Evolutionary conservation across 64 coral and sea anemone genomes (phyloP), one percentile per base, ranked within the genome.

Genomic region (Acropora yongei): DNA sequence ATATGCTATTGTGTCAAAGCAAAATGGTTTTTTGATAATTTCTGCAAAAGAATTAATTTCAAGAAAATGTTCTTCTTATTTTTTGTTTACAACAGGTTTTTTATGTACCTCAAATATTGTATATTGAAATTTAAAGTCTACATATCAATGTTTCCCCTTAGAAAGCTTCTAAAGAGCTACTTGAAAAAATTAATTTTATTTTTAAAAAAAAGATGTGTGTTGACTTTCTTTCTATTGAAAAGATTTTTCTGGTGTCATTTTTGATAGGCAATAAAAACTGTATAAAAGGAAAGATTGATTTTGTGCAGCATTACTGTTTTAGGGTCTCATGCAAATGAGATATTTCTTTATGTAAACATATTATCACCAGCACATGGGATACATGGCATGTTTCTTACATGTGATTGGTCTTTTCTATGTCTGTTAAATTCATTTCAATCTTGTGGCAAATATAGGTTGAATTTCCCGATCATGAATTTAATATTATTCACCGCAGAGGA

Each of bases 361-460:
- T 85, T 43, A 30, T 67, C 80, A 18, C 43, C 42, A n/a, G 13
- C 12, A 63, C 57, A 83, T 45, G 67, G 44, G 58, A n/a, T 41
- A 83, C 16, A 46, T 41, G 3, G 4, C 12, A 6, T 41, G 7
- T 67, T 13, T 7, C 73, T 85, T 45, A 43, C 8, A 30, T 72
- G 20, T 67, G 44, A 85, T 85, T 85, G 82, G 82, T 49, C 17
- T 85, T 46, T 72, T 8, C 0, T 3, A 30, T 49, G 11, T 19
- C n/a, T 4, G n/a, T 72, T 48, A 85, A 72, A 71, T 48, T 13
- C 44, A 19, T 85, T 5, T 19, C 9, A 71, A 72, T 18, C 45
- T 85, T 85, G 69, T 11, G 39, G 19, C 82, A 84, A 84, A 84
- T 43, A 84, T 16, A 46, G 5, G 13, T 16, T 84, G 58, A 67